Evolutionary conservation across 2,113 vertebrate genomes (phyloP).

Genomic region (Turnix velox): DNA sequence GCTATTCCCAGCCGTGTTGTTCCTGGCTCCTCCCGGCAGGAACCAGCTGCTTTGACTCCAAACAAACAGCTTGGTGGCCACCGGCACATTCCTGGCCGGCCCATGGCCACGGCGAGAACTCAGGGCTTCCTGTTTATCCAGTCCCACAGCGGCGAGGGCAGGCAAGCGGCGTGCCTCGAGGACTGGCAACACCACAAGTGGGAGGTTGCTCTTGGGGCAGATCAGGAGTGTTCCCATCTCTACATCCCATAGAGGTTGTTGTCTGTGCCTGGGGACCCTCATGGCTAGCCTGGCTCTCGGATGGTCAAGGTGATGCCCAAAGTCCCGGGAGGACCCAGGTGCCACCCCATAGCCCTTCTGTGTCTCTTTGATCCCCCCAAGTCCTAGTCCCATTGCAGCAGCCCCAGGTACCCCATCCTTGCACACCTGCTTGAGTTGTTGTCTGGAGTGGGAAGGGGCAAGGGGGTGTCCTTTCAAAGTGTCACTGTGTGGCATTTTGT

Average conservation of each 20-base stretch:
- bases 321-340: not conserved
- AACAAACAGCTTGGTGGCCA: constrained; percentile 61
- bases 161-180: not conserved
- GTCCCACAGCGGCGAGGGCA: not conserved
- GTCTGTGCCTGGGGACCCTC: not conserved
- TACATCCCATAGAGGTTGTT: rapidly evolving
- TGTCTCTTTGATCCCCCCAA: not conserved
- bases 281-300: not conserved
- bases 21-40: constrained; percentile 47
- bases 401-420: not conserved
- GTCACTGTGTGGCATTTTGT: not conserved
- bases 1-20: constrained; percentile 57
- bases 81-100: constrained; percentile 52
- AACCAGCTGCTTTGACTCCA: constrained; percentile 54
- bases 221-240: not conserved
- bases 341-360: not conserved
- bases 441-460: not conserved
- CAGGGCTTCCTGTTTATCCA: constrained; percentile 62
- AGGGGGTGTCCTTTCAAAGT: not conserved
- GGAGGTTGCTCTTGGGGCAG: not conserved
- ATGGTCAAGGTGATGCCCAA: not conserved
- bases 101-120: constrained; percentile 5
- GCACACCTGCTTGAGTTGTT: rapidly evolving
- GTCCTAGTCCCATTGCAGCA: not conserved
- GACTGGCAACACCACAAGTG: not conserved